Evolutionary conservation across 2,888 invertebrate genomes (phyloP).

Genomic region (Scotopteryx bipunctaria): DNA sequence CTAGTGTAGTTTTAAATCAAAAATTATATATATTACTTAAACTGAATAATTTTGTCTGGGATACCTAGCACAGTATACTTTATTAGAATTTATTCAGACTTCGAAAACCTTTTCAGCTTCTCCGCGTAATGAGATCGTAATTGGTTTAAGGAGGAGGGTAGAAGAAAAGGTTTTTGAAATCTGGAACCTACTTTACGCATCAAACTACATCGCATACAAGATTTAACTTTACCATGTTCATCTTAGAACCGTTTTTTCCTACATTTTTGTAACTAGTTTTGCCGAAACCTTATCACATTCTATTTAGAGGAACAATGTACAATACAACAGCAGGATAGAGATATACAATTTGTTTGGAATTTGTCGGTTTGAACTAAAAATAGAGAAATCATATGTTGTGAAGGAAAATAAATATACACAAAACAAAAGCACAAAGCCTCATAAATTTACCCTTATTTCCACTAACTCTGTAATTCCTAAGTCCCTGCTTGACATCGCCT

Average conservation of each 20-base stretch:
- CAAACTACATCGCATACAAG: conserved; percentile 11
- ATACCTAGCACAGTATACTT: conserved; percentile 28
- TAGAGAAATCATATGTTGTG: no score
- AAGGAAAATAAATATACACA: no score
- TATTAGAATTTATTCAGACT: conserved; percentile 39
- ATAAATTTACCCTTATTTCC: no score
- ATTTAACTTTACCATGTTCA: conserved; percentile 1
- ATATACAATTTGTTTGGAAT: no score
- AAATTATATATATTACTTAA: no score
- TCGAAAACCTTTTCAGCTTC: conserved; percentile 43
- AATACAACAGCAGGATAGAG: no score
- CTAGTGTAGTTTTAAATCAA: neutral
- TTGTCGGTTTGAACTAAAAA: no score
- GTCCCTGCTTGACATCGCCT: no score
- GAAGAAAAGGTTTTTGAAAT: conserved; percentile 23
- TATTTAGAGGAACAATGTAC: no score
- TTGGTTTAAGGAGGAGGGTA: conserved; percentile 37
- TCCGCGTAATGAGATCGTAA: conserved; percentile 59
- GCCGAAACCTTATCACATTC: no score
- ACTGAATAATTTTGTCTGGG: conserved; percentile 41
- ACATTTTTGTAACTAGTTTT: neutral
- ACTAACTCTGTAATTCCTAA: no score
- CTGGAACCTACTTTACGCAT: conserved; percentile 14
- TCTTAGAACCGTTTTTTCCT: neutral
- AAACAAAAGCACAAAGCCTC: no score